Percentiles rank a stretch among this genome's conserved stretches.
phyloP scores from a whole-genome alignment of 2,888 invertebrate species.

The Mimachlamys varia region DNA sequence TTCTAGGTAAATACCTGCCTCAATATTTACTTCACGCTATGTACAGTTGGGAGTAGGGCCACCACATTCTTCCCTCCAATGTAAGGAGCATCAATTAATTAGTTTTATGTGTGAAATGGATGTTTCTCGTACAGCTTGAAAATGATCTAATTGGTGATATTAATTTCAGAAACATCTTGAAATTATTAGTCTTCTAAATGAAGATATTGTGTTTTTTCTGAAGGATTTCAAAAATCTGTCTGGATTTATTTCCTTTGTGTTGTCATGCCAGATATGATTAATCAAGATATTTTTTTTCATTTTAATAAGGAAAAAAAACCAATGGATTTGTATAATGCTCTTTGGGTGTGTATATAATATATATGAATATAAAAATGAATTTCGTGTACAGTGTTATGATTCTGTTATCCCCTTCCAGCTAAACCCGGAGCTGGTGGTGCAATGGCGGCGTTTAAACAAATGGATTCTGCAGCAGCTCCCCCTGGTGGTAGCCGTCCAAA shows the following conservation, averaged over 20 bases:
- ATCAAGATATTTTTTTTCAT: background rate
- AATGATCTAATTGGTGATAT: background rate
- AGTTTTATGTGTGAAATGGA: background rate
- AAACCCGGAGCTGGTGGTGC: slow-evolving; percentile 67
- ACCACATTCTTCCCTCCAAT: background rate
- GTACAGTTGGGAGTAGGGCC: background rate
- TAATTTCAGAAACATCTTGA: background rate
- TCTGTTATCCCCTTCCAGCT: slow-evolving; percentile 51
- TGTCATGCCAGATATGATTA: background rate
- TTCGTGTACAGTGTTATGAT: slow-evolving; percentile 33
- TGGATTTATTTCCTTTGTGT: background rate
- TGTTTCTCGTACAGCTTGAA: no score
- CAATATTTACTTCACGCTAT: background rate
- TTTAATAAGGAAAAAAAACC: no score
- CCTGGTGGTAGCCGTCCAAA: slow-evolving; percentile 55
- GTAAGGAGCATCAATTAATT: slow-evolving; percentile 5
- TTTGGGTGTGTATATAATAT: background rate
- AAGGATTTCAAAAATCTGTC: background rate
- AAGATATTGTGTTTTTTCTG: background rate
- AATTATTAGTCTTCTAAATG: background rate
- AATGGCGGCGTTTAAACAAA: slow-evolving; percentile 76
- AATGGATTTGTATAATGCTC: no score
- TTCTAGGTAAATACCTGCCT: background rate
- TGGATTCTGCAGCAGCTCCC: slow-evolving; percentile 86
- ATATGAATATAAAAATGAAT: background rate